Evolutionary conservation across 2,888 invertebrate species (phyloP), one percentile per base, ranked within the genome.

Genomic region (Agrotis clavis): DNA sequence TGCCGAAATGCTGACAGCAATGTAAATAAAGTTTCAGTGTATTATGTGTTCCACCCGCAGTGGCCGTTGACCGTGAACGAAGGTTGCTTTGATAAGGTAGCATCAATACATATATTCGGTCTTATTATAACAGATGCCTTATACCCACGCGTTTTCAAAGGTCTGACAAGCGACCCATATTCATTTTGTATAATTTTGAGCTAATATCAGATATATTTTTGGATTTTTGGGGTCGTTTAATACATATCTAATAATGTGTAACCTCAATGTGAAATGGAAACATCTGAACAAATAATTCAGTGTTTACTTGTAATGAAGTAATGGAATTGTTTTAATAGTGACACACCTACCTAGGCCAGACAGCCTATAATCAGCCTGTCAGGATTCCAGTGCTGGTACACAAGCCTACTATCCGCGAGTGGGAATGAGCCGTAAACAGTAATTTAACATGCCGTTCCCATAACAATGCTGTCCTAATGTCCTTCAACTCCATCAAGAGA

Each of bases 81-180:
- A 47, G 48, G 75, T 18, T 53, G 21, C 50, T 67, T 19, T 60
- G 25, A 50, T 50, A 51, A 45, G 63, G 18, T 25, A 54, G 13
- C 62, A 48, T 74, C 67, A 19, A 62, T 69, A n/a, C n/a, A n/a
- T n/a, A 51, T 63, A 61, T 60, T 64, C 60, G 21, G 13, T 47
- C 50, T 50, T 51, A 54, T 60, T 54, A 75, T 60, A 59, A 70
- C 50, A 64, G 48, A 13, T 35, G 13, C 57, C 7, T 30, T 21
- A 35, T n/a, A 63, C 63, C 75, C 63, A 75, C 59, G 63, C 75
- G 25, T 51, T 25, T 50, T 50, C 50, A 64, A 70, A 75, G 75
- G 53, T 75, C 50, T 50, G 14, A 14, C 48, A 21, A n/a, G 35
- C 25, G 51, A 59, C 70, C 63, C 53, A 41, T 60, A 14, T 35